Conservation (phyloP, 2,888 invertebrate genomes). For the Maniola hyperantus region DNA sequence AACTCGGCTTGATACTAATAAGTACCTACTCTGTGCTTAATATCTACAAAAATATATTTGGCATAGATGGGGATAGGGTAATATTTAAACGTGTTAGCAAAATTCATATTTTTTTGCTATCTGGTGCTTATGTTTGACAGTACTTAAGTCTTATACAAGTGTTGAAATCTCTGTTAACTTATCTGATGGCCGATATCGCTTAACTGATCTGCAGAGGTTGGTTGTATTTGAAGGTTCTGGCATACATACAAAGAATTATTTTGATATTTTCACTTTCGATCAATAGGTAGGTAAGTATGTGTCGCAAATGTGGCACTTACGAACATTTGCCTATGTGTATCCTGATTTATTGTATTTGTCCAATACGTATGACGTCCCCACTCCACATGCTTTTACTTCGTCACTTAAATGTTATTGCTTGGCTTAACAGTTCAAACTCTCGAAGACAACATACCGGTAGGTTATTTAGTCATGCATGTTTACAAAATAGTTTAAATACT, state of each 20-base stretch:
- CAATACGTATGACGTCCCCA: slow-evolving; percentile 57
- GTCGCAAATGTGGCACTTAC: background rate
- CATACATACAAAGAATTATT: no score
- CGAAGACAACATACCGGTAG: background rate
- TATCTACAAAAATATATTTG: background rate
- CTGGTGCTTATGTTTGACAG: background rate
- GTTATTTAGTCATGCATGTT: background rate
- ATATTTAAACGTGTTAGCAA: background rate
- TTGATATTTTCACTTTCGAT: no score
- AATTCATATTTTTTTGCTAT: background rate
- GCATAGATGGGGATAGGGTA: no score
- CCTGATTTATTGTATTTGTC: slow-evolving; percentile 57
- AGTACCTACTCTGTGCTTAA: no score
- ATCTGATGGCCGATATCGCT: no score
- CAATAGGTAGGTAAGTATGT: no score
- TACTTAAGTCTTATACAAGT: background rate
- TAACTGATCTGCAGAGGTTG: no score
- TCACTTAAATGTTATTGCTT: slow-evolving; percentile 45
- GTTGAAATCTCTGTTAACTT: background rate
- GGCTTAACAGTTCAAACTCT: slow-evolving; percentile 7
- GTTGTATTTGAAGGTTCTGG: no score
- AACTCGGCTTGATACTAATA: no score
- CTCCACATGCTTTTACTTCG: slow-evolving; percentile 53
- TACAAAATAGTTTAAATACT: background rate
- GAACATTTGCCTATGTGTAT: background rate